Percentiles rank a stretch among this genome's conserved stretches.
phyloP scores from a whole-genome alignment of 2,113 vertebrate genomes.

The Acrocephalus arundinaceus region DNA sequence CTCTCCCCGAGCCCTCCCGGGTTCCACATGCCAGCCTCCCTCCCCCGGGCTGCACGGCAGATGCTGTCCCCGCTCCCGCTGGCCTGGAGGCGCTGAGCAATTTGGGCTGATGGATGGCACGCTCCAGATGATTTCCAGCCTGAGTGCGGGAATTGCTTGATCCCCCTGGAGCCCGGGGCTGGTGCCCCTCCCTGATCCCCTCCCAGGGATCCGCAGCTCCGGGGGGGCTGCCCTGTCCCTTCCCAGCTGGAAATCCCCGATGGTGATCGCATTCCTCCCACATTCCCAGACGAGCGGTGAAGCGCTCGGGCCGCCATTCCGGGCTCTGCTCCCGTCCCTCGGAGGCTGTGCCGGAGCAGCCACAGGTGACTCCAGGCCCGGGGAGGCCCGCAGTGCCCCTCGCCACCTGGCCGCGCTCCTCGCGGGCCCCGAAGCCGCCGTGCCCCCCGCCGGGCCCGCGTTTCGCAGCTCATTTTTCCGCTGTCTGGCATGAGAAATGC shows the following conservation, averaged over 20 bases:
- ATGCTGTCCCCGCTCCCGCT: too few relatives aligned
- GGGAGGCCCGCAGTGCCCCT: rapidly evolving
- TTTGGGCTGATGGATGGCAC: conserved; percentile 24
- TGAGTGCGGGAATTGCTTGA: rapidly evolving
- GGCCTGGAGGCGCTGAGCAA: too few relatives aligned
- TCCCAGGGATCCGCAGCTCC: too few relatives aligned
- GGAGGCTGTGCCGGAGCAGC: background rate
- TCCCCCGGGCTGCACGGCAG: too few relatives aligned
- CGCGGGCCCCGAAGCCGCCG: background rate
- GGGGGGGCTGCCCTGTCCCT: background rate
- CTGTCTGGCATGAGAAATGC: conserved; percentile 45
- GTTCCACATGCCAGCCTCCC: too few relatives aligned
- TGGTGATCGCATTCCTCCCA: rapidly evolving
- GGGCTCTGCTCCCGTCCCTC: too few relatives aligned
- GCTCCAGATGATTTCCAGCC: background rate
- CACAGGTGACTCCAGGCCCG: background rate
- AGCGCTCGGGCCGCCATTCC: background rate
- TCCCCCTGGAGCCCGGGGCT: background rate
- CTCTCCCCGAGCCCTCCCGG: too few relatives aligned
- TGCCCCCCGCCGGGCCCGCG: background rate
- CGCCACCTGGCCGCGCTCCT: background rate
- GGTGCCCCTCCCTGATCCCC: too few relatives aligned
- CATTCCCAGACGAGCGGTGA: background rate
- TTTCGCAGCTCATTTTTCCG: conserved; percentile 17
- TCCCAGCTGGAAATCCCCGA: background rate